Base-by-base conservation (phyloP, 2,113 vertebrate genomes). In the Epinephelus lanceolatus region DNA sequence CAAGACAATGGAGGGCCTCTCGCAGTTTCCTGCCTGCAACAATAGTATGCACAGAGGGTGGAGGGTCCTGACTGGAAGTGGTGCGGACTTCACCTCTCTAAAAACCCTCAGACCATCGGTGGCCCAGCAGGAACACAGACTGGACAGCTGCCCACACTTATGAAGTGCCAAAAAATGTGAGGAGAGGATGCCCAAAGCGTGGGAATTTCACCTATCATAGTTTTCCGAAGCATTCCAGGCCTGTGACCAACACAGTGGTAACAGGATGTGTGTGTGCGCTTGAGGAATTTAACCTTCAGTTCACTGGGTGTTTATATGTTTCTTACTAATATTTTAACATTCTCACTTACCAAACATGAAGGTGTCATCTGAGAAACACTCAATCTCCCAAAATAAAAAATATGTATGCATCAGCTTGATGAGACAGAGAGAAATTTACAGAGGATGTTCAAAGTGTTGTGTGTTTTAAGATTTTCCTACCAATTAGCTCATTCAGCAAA, bases 121-220 rank as follows among this genome's bases (percentile, higher is more conserved):
- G 19, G n/a, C 51, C 79, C 72, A 78, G 59, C 72, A 83, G 80
- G 84, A 78, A 78, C 51, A 75, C 73, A 62, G 6, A 21, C 74
- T 85, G 86, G 62, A 90, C 55, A 63, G n/a, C 72, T 83, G 77
- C 73, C 70, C 55, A 27, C 55, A 74, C 74, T 73, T 67, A 86
- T 66, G 10, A 59, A 80, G 65, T 60, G 80, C 76, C 49, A 66
- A 85, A 57, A 83, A 69, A 75, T 51, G 53, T 59, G 51, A 68
- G 37, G 21, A 84, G 85, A 73, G 78, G 78, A 90, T 88, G 73
- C 72, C 74, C 52, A 80, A 87, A 89, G 75, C 61, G 65, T 94
- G 93, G 88, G 90, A 94, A 93, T 88, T 87, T 86, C 52, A 80
- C 84, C 76, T 90, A 77, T 82, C 59, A 74, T 76, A 69, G 74